Percentiles rank a stretch among this genome's conserved stretches.
Evolutionary conservation across 2,888 invertebrate species (phyloP).

Genomic region (Pegoplata infirma): DNA sequence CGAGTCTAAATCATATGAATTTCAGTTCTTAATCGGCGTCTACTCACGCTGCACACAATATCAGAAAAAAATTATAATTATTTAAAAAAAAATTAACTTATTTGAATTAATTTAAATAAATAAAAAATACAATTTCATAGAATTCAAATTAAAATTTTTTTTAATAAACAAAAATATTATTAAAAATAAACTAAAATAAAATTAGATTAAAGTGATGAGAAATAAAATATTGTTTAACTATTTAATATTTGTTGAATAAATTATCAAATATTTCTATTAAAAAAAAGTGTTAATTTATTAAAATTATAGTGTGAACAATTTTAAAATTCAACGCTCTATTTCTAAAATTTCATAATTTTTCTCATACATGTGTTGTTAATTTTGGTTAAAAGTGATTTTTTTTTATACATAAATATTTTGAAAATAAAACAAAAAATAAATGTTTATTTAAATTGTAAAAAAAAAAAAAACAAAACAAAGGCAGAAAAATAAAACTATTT

Average conservation of each 20-base stretch:
- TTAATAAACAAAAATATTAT: not conserved
- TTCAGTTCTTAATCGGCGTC: slow-evolving; percentile 60
- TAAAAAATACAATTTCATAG: slow-evolving; percentile 7
- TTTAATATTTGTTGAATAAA: not conserved
- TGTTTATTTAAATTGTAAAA: too few relatives aligned
- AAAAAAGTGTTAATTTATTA: not conserved
- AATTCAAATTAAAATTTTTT: not conserved
- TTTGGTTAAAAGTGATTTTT: too few relatives aligned
- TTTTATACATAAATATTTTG: too few relatives aligned
- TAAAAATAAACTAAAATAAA: not conserved
- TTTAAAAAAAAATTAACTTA: not conserved
- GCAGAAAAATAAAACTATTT: too few relatives aligned
- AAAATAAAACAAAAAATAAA: too few relatives aligned
- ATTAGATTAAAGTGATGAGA: not conserved
- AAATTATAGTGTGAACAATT: not conserved
- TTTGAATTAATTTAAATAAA: not conserved
- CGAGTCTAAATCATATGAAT: slow-evolving; percentile 21
- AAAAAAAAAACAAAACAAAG: too few relatives aligned
- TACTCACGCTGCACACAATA: slow-evolving; percentile 50
- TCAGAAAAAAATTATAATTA: not conserved
- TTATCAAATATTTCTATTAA: not conserved
- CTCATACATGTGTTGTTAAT: too few relatives aligned
- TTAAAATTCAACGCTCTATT: not conserved
- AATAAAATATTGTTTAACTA: not conserved
- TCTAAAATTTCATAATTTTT: not conserved